Percentiles rank a stretch among this genome's conserved stretches.
Evolutionary conservation across 2,113 vertebrate genomes (phyloP).

Genomic region (Ivindomyrus marchei): DNA sequence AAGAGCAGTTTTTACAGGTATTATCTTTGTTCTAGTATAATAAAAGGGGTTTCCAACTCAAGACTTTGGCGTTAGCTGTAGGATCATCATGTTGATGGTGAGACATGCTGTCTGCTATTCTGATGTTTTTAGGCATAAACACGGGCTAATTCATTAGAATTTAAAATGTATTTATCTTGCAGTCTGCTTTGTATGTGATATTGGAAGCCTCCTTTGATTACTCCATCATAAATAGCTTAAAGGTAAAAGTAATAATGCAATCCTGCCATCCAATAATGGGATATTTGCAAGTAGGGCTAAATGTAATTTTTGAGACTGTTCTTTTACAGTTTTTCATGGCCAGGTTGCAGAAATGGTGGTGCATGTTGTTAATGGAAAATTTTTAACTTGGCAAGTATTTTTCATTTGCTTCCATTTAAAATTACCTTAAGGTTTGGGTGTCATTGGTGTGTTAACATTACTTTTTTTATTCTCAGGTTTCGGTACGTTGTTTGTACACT

Average conservation of each 20-base stretch:
- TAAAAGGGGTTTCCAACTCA: too few species aligned
- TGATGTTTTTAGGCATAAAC: too few species aligned
- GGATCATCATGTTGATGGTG: too few species aligned
- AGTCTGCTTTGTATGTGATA: too few species aligned
- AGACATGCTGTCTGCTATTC: too few species aligned
- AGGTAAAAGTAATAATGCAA: background rate
- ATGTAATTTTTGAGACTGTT: background rate
- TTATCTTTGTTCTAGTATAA: too few species aligned
- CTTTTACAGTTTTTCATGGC: background rate
- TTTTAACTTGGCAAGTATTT: background rate
- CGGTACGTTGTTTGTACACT: background rate
- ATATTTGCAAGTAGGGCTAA: background rate
- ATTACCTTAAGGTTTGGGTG: background rate
- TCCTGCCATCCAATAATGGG: background rate
- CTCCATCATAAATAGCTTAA: too few species aligned
- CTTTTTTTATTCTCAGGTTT: background rate
- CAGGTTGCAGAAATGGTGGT: background rate
- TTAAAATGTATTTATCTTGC: too few species aligned
- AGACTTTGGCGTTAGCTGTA: too few species aligned
- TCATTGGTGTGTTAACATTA: background rate
- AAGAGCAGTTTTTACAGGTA: too few species aligned
- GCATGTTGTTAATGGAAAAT: background rate
- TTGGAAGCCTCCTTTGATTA: too few species aligned
- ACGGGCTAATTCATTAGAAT: too few species aligned
- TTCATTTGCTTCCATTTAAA: background rate